Conservation (phyloP, 92 coral and sea anemone species). For the Heteractis magnifica region DNA sequence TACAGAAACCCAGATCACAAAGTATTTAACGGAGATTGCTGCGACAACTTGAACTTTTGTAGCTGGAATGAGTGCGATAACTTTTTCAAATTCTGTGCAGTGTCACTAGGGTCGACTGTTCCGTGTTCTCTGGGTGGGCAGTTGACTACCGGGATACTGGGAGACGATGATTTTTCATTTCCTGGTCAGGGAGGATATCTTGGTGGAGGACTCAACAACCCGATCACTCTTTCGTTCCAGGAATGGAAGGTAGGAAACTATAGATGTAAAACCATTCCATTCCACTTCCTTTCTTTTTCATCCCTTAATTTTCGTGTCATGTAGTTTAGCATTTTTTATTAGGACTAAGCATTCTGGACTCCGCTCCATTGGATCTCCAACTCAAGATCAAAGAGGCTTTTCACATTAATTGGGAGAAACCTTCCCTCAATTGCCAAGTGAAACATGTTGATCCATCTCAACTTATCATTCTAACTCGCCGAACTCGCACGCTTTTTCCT, state of each 20-base stretch:
- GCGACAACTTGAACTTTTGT: slow-evolving; percentile 64
- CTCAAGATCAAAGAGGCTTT: no score
- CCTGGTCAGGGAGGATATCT: slow-evolving; percentile 59
- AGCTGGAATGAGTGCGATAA: slow-evolving; percentile 65
- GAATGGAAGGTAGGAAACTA: slow-evolving; percentile 69
- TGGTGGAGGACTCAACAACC: slow-evolving; percentile 69
- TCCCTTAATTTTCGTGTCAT: no score
- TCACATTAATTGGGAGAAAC: no score
- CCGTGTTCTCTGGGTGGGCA: slow-evolving; percentile 67
- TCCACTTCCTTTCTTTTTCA: no score
- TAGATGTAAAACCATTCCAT: neutral
- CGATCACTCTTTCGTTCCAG: slow-evolving; percentile 65
- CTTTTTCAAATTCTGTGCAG: slow-evolving; percentile 79
- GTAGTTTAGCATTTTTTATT: no score
- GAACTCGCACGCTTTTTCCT: no score
- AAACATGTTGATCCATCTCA: no score
- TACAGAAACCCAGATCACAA: slow-evolving; percentile 50
- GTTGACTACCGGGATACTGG: slow-evolving; percentile 56
- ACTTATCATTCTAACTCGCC: no score
- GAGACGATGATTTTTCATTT: slow-evolving; percentile 68
- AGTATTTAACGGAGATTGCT: slow-evolving; percentile 79
- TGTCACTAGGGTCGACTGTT: slow-evolving; percentile 51
- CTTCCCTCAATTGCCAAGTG: no score
- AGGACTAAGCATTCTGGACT: no score
- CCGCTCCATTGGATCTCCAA: no score